phyloP scores from a whole-genome alignment of 2,113 vertebrate genomes.

The Leptosomus discolor region DNA sequence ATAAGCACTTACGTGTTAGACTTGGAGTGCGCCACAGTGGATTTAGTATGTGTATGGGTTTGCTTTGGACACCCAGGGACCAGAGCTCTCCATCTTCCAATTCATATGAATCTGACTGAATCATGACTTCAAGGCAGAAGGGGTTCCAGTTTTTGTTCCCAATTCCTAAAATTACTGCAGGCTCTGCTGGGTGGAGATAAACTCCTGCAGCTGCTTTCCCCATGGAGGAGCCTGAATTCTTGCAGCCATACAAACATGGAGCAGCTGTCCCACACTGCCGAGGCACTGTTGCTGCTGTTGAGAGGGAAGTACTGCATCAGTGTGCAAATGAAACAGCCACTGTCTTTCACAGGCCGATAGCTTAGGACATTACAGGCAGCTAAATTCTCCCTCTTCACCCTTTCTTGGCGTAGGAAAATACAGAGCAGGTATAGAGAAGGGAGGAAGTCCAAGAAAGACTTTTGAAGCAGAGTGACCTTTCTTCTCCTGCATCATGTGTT shows the following conservation, averaged over 20 bases:
- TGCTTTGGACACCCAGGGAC: neutral
- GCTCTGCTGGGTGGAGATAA: neutral
- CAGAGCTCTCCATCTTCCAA: neutral
- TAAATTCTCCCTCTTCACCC: neutral
- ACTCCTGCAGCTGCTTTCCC: neutral
- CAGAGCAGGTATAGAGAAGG: neutral
- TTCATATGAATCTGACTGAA: neutral
- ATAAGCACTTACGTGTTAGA: accelerated
- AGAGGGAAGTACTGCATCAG: neutral
- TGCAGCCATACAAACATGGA: neutral
- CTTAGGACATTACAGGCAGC: neutral
- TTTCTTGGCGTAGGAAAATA: neutral
- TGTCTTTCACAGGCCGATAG: no score
- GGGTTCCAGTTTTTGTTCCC: neutral
- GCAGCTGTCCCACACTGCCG: neutral
- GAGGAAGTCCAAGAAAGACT: neutral
- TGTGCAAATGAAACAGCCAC: neutral
- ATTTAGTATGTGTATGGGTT: neutral
- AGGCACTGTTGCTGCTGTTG: neutral
- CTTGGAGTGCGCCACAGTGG: neutral
- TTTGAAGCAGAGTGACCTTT: neutral
- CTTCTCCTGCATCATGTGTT: neutral
- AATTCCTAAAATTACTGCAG: neutral
- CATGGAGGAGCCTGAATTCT: neutral
- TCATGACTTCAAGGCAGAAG: neutral